Conservation (phyloP, 1,140 invertebrate genomes). For the Musca vetustissima region DNA sequence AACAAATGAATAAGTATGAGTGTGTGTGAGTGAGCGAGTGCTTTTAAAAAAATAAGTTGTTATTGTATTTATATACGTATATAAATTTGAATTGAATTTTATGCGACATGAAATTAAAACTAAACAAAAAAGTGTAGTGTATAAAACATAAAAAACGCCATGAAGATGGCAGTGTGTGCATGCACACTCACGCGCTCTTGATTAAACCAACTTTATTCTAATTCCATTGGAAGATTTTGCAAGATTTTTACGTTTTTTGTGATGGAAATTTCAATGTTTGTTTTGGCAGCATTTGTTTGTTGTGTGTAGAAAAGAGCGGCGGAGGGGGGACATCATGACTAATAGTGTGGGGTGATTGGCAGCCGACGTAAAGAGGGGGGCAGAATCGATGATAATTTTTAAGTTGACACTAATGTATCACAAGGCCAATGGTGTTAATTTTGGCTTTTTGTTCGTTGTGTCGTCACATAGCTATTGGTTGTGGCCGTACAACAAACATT, state of each 20-base stretch:
- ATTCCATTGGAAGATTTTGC: no score
- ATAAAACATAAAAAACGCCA: neutral
- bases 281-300: neutral
- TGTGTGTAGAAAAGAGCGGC: neutral
- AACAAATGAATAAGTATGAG: neutral
- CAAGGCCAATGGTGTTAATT: constrained; percentile 14
- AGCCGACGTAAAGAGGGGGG: neutral
- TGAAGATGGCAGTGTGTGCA: neutral
- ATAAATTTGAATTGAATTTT: neutral
- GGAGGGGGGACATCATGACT: neutral
- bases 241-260: neutral
- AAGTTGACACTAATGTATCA: constrained; percentile 5
- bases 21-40: no score
- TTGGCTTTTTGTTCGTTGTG: neutral
- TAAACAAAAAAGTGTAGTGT: neutral
- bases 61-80: neutral
- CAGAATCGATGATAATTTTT: constrained; percentile 4
- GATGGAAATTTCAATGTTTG: neutral
- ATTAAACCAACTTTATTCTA: no score
- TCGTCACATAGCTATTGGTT: no score
- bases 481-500: neutral
- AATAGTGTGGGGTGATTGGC: neutral
- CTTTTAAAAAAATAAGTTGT: constrained; percentile 11
- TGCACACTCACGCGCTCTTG: neutral
- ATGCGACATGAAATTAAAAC: neutral